These are phyloP conservation scores for Drosophila imparisetae DNA, from an alignment of 2,888 invertebrate genomes.

Conservation along the genomic window DNA sequence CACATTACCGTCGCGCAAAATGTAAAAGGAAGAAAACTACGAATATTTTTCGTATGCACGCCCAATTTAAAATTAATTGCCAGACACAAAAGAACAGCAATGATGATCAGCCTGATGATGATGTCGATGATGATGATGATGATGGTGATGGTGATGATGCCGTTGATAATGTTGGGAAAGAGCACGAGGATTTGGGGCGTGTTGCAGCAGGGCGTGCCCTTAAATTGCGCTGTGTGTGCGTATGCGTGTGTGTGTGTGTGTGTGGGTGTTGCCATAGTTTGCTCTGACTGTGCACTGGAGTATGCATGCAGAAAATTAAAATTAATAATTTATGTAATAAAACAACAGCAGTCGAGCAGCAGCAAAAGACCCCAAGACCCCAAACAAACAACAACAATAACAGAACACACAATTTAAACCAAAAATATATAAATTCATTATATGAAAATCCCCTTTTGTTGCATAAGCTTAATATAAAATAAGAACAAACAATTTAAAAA, in stretches of 20 bases:
- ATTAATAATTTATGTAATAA: conserved; percentile 82
- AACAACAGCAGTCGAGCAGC: conserved; percentile 46
- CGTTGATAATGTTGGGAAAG: conserved; percentile 18
- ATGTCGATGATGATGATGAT: conserved; percentile 19
- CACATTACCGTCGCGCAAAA: conserved; percentile 66
- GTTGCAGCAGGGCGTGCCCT: conserved; percentile 52
- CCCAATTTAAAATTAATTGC: conserved; percentile 84
- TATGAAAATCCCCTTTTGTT: conserved; percentile 46
- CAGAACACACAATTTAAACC: conserved; percentile 12
- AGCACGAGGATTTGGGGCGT: conserved; percentile 25
- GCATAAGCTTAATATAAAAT: conserved; percentile 38
- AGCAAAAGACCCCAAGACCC: conserved; percentile 7
- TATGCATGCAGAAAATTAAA: conserved; percentile 83
- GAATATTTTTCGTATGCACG: conserved; percentile 79
- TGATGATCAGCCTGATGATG: conserved; percentile 24
- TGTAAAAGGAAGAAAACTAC: conserved; percentile 72
- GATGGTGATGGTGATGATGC: conserved; percentile 10
- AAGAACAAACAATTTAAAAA: conserved; percentile 66
- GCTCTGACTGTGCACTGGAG: conserved; percentile 61
- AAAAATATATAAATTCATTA: conserved; percentile 46
- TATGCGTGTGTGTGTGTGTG: conserved; percentile 25
- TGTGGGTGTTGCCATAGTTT: conserved; percentile 19
- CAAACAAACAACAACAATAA: not conserved
- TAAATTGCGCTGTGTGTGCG: conserved; percentile 29
- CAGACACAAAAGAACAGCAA: conserved; percentile 81